phyloP scores from a whole-genome alignment of 2,888 invertebrate species.

The Glyphotaelius pellucidus region DNA sequence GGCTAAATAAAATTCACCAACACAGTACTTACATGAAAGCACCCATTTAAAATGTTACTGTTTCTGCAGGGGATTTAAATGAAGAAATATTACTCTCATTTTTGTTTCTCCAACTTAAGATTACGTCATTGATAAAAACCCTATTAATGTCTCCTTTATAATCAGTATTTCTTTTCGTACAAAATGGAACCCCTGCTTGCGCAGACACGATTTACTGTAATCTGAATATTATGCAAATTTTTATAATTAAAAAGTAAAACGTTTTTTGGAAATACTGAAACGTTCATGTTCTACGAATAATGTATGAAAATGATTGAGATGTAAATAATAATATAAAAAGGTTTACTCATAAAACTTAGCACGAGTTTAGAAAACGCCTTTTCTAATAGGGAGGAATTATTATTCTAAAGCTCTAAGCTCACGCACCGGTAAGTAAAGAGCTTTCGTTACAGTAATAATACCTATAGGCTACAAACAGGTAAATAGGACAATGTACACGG shows the following conservation, averaged over 20 bases:
- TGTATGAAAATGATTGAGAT: not conserved
- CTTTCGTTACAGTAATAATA: slow-evolving; percentile 27
- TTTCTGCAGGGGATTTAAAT: not conserved
- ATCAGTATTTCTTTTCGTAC: not conserved
- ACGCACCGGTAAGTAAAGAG: slow-evolving; percentile 37
- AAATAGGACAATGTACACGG: not conserved
- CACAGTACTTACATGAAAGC: no score
- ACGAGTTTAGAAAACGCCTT: not conserved
- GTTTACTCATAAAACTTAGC: not conserved
- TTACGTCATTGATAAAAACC: not conserved
- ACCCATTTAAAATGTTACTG: not conserved
- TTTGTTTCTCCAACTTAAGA: slow-evolving; percentile 2
- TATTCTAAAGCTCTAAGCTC: slow-evolving; percentile 24
- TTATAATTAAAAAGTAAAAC: not conserved
- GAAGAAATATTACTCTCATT: not conserved
- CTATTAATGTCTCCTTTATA: not conserved
- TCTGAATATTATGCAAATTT: not conserved
- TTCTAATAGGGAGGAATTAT: not conserved
- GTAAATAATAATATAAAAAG: slow-evolving; percentile 9
- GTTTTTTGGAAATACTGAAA: not conserved
- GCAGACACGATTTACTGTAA: not conserved
- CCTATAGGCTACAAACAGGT: not conserved
- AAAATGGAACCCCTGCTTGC: not conserved
- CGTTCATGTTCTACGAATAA: not conserved
- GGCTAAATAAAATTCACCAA: no score